phyloP scores from a whole-genome alignment of 2,888 invertebrate species.

The Raillietiella orientalis region DNA sequence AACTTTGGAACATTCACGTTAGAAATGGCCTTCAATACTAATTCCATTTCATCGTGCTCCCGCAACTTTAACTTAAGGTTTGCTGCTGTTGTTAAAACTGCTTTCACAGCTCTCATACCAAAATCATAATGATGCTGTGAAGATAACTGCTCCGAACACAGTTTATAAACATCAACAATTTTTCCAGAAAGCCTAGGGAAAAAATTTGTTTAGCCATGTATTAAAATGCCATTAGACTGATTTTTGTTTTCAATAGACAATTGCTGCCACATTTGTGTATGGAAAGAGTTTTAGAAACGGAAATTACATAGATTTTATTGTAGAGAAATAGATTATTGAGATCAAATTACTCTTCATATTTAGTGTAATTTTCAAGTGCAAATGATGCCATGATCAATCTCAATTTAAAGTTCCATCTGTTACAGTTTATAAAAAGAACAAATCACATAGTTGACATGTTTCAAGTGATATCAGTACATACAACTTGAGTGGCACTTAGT shows the following conservation, averaged over 20 bases:
- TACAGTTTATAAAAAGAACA: too few relatives aligned
- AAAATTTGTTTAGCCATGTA: not conserved
- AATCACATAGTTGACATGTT: too few relatives aligned
- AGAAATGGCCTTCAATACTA: slow-evolving; percentile 16
- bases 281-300: too few relatives aligned
- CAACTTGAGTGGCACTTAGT: too few relatives aligned
- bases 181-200: slow-evolving; percentile 14
- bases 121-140: slow-evolving; percentile 17
- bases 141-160: slow-evolving; percentile 17
- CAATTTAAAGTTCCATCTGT: too few relatives aligned
- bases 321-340: too few relatives aligned
- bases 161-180: slow-evolving; percentile 16
- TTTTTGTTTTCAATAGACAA: not conserved
- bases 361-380: too few relatives aligned
- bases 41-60: slow-evolving; percentile 14
- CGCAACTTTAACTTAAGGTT: slow-evolving; percentile 14
- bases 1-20: slow-evolving; percentile 18
- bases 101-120: slow-evolving; percentile 19
- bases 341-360: too few relatives aligned
- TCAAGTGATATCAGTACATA: too few relatives aligned
- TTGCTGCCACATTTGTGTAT: too few relatives aligned
- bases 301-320: too few relatives aligned
- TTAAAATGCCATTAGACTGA: not conserved
- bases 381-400: too few relatives aligned
- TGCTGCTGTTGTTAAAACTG: slow-evolving; percentile 17